These are phyloP conservation scores for Ardeotis arabs DNA, from an alignment of 2,113 vertebrate species.

Conservation along the genomic window DNA sequence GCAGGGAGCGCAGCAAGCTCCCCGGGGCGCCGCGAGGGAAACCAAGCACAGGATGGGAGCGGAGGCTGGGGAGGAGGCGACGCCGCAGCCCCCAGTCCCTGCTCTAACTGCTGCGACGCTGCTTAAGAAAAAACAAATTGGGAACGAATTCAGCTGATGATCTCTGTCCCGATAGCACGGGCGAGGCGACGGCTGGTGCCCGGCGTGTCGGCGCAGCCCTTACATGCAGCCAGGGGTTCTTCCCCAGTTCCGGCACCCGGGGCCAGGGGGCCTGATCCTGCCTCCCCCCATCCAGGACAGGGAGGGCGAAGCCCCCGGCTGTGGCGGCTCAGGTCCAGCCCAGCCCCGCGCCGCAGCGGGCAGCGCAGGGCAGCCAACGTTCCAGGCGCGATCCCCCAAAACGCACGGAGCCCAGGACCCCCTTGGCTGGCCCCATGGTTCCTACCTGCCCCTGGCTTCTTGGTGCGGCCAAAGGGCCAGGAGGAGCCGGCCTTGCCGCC, in stretches of 20 bases:
- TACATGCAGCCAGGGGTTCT: not conserved
- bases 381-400: accelerated
- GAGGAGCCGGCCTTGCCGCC: slow-evolving; percentile 71
- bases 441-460: slow-evolving; percentile 82
- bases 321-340: not conserved
- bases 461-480: slow-evolving; percentile 80
- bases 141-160: not conserved
- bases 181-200: not conserved
- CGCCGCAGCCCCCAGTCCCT: not conserved
- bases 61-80: not conserved
- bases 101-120: not conserved
- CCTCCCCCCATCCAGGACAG: not conserved
- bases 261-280: not conserved
- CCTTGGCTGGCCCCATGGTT: not conserved
- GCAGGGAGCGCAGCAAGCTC: not conserved
- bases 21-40: not conserved
- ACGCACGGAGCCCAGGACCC: too few relatives aligned
- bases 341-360: not conserved
- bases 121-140: not conserved
- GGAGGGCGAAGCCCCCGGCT: accelerated
- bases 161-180: not conserved
- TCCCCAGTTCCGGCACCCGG: accelerated
- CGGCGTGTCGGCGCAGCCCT: not conserved
- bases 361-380: not conserved
- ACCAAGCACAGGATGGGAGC: not conserved